Evolutionary conservation across 2,888 invertebrate genomes (phyloP), one percentile per base, ranked within the genome.

Genomic region (Neoitamus cyanurus): DNA sequence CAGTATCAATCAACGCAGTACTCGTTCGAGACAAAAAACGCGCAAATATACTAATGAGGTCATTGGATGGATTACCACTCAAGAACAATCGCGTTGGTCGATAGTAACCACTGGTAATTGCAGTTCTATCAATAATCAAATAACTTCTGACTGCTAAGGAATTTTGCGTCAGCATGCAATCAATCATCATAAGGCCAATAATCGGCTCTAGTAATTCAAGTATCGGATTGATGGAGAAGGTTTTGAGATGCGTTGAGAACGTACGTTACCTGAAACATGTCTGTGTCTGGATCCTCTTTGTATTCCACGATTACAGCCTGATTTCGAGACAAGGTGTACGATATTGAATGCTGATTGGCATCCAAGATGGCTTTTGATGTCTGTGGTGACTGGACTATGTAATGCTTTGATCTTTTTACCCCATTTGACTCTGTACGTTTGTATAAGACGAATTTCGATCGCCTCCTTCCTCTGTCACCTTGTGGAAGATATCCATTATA

Each of bases 231-330:
- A 58, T 58, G 25, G 25, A 2, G 7, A 37, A 37, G 13, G 7
- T 11, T 37, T 7, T 37, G 2, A 11, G 13, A 37, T 20, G 58
- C 25, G 58, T n/a, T 6, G n/a, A n/a, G n/a, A n/a, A n/a, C n/a
- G n/a, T 25, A 46, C 87, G 93, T 92, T 90, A 98, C 98, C 95
- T 99, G 99, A 92, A 99, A 99, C 99, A 99, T 99, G 92, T 99
- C 99, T 84, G 98, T 99, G 90, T 97, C 96, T 85, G 95, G 94
- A 92, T 99, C 99, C 90, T 95, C 95, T 88, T 96, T 96, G 92
- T 99, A 99, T 92, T 99, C 99, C 84, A 99, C 99, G 90, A 99
- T 98, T 89, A 99, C 98, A 83, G 98, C 98, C 92, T 99, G 98
- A 90, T 96, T 98, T 91, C 98, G 94, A 88, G 97, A 97, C 89